phyloP scores from a whole-genome alignment of 2,888 invertebrate genomes.

The Rhodophaea formosa region DNA sequence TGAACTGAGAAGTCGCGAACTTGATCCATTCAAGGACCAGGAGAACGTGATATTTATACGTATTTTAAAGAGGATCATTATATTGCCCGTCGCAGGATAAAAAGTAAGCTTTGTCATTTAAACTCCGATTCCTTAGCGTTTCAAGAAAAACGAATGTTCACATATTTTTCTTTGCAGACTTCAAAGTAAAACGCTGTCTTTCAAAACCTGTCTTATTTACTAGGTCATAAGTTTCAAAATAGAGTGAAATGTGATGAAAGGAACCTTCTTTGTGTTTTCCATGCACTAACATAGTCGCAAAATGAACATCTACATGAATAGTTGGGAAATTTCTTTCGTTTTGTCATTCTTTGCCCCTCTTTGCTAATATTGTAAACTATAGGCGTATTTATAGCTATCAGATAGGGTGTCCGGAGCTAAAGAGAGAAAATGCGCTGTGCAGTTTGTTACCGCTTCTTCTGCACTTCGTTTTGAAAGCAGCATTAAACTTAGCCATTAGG shows the following conservation, averaged over 20 bases:
- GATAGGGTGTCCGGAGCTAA: too few relatives aligned
- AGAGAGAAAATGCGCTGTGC: too few relatives aligned
- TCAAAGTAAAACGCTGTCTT: neutral
- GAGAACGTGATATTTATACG: too few relatives aligned
- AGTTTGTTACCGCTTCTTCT: too few relatives aligned
- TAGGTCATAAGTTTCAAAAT: neutral
- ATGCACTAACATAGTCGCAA: slow-evolving; percentile 6
- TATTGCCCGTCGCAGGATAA: too few relatives aligned
- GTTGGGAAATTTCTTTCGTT: slow-evolving; percentile 24
- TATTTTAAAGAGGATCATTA: too few relatives aligned
- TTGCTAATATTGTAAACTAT: neutral
- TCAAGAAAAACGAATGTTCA: neutral
- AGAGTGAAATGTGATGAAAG: neutral
- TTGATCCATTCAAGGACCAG: too few relatives aligned
- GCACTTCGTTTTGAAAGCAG: too few relatives aligned
- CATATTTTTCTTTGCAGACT: neutral
- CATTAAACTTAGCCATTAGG: too few relatives aligned
- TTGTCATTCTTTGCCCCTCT: slow-evolving; percentile 20
- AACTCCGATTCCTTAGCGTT: neutral
- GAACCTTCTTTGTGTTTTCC: slow-evolving; percentile 4
- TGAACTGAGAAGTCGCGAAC: too few relatives aligned
- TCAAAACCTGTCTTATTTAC: neutral
- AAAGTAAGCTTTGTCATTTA: neutral
- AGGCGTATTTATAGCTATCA: too few relatives aligned
- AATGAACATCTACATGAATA: slow-evolving; percentile 16